phyloP scores from a whole-genome alignment of 92 coral and sea anemone genomes.

The Epizoanthus stellaris region DNA sequence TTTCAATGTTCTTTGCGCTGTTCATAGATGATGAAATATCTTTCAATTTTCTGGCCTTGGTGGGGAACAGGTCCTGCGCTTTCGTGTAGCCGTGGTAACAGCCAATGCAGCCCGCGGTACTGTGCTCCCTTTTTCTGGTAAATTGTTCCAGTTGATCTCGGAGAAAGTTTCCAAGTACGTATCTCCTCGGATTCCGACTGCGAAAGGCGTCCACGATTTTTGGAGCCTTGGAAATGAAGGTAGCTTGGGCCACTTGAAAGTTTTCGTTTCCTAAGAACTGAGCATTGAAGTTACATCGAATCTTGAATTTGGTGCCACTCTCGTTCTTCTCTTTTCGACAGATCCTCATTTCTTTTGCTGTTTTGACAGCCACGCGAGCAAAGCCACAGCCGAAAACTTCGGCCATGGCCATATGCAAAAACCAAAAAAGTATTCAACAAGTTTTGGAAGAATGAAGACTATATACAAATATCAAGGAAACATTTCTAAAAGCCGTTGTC shows the following conservation, averaged over 20 bases:
- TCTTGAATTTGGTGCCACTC: slow-evolving; percentile 9
- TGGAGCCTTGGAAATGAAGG: slow-evolving; percentile 3
- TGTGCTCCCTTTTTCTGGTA: slow-evolving; percentile 18
- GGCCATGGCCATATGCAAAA: slow-evolving; percentile 4
- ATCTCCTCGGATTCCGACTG: slow-evolving; percentile 2
- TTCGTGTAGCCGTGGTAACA: neutral
- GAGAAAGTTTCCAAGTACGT: neutral
- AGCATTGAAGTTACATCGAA: neutral
- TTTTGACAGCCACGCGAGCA: neutral
- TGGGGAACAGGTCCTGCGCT: neutral
- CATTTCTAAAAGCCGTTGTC: slow-evolving; percentile 8
- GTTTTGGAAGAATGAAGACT: neutral
- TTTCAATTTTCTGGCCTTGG: neutral
- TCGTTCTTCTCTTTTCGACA: slow-evolving; percentile 9
- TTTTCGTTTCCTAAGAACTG: neutral
- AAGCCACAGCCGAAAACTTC: neutral
- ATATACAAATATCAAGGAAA: neutral
- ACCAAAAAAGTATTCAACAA: neutral
- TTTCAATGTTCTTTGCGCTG: neutral
- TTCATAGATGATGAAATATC: neutral
- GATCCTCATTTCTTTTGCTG: slow-evolving; percentile 1
- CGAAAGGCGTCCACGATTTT: slow-evolving; percentile 15
- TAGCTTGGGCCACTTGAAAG: slow-evolving; percentile 1
- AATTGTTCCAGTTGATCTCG: neutral
- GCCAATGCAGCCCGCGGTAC: neutral